Evolutionary conservation across 2,797 vertebrate species (phyloP), one percentile per base, ranked within the genome.

Genomic region (Mormyrus proboscirostris): DNA sequence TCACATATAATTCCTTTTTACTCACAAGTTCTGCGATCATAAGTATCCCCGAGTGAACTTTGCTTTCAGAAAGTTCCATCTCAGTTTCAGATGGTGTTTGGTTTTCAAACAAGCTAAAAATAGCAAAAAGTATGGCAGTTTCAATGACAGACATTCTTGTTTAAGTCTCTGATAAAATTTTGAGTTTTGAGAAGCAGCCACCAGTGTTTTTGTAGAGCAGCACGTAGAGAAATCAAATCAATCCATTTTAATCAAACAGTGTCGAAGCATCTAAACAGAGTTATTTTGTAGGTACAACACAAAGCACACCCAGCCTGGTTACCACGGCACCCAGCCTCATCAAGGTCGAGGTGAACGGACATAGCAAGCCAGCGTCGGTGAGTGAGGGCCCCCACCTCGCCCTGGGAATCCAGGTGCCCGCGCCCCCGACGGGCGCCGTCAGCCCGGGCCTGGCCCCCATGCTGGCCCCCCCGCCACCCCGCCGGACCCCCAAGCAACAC

Each of bases 401-500:
- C 4, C 93, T 97, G 89, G 96, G 97, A 89, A 95, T 98, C 94
- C 98, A 97, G 94, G 96, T 97, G 94, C 96, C 97, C 69, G 95
- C 97, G 85, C 96, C 96, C 90, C 96, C 96, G 91, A 97, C 97
- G 93, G 96, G 97, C 91, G 96, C 96, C 93, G 96, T 98, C 96
- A 98, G 96, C 93, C 96, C 98, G 10, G 96, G 97, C 94, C 96
- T 99, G 90, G 97, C 97, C 88, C 97, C 98, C 89, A 98, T 99
- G 98, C 95, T 99, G 96, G 98, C 98, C 87, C 98, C 98, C 25
- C 98, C 98, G 7, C 98, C 98, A 44, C 98, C 99, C 8, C 96
- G 99, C 90, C 97, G 99, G 93, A 98, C 98, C 84, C 98, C 99
- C 90, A 99, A 99, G 96, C 99, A 99, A 95, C 99, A 99, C 96